Evolutionary conservation across 2,113 vertebrate genomes (phyloP).

Genomic region (Sciurus niger): DNA sequence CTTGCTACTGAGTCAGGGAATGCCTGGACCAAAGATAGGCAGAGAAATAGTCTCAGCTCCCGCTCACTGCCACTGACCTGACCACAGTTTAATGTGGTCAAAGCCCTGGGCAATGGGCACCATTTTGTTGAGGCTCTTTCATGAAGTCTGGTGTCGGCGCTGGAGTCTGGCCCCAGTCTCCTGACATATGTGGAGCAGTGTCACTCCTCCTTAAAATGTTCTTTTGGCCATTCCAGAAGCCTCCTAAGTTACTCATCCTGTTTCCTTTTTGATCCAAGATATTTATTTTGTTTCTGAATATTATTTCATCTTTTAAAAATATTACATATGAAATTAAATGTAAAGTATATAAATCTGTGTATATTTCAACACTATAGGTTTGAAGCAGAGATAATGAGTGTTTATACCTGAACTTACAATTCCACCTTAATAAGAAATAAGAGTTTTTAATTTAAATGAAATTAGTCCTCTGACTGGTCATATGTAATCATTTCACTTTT

Average conservation of each 20-base stretch:
- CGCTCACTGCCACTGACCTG: background rate
- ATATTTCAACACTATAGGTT: background rate
- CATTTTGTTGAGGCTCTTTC: background rate
- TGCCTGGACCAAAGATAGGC: background rate
- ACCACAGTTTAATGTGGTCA: background rate
- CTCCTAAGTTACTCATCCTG: background rate
- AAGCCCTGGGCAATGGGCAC: background rate
- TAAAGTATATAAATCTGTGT: background rate
- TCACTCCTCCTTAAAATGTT: background rate
- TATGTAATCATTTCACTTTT: background rate
- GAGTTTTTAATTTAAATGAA: slow-evolving; percentile 69
- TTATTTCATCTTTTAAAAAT: slow-evolving; percentile 2
- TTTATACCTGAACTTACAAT: slow-evolving; percentile 44
- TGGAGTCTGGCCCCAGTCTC: background rate
- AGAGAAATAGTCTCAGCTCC: background rate
- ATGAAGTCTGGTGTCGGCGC: background rate
- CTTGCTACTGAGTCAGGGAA: background rate
- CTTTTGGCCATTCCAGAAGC: background rate
- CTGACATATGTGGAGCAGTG: background rate
- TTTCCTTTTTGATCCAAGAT: slow-evolving; percentile 22
- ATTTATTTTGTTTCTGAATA: background rate
- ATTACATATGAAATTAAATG: background rate
- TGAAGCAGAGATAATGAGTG: background rate
- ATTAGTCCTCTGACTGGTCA: slow-evolving; percentile 52
- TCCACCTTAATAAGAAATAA: slow-evolving; percentile 56